phyloP scores from a whole-genome alignment of 2,888 invertebrate genomes.

The Leuctra nigra region DNA sequence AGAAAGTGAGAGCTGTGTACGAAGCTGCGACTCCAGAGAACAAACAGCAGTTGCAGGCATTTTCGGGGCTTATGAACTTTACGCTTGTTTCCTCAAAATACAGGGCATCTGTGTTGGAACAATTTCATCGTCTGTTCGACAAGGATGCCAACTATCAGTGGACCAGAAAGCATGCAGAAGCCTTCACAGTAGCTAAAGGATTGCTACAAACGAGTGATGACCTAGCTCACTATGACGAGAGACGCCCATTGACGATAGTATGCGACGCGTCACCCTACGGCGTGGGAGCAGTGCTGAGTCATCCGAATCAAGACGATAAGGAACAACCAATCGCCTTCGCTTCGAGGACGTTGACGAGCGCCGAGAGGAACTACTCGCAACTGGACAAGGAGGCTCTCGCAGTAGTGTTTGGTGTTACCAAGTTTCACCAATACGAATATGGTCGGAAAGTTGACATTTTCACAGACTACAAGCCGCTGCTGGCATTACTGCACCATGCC shows the following conservation, averaged over 20 bases:
- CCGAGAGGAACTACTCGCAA: slow-evolving; percentile 34
- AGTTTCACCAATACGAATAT: slow-evolving; percentile 40
- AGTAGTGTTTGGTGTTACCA: slow-evolving; percentile 37
- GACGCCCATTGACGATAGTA: no score
- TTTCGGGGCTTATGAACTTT: slow-evolving; percentile 26
- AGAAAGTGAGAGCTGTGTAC: slow-evolving; percentile 25
- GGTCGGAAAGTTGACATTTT: slow-evolving; percentile 32
- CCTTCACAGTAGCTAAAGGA: slow-evolving; percentile 31
- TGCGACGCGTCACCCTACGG: no score
- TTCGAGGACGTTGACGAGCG: slow-evolving; percentile 32
- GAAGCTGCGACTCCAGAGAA: slow-evolving; percentile 23
- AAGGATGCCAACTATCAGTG: slow-evolving; percentile 25
- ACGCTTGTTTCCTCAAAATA: slow-evolving; percentile 14
- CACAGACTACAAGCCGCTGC: slow-evolving; percentile 30
- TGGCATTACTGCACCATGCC: slow-evolving; percentile 29
- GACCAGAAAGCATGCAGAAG: slow-evolving; percentile 28
- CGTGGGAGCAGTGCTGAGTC: no score
- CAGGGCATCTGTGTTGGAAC: slow-evolving; percentile 1
- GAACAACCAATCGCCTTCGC: slow-evolving; percentile 35
- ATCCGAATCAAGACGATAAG: slow-evolving; percentile 32
- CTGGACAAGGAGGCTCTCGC: slow-evolving; percentile 35
- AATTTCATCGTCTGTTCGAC: slow-evolving; percentile 5
- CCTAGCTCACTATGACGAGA: no score
- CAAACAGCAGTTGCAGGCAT: slow-evolving; percentile 21
- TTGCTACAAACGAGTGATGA: slow-evolving; percentile 25